Base-by-base conservation (phyloP, 2,888 invertebrate species). In the Epistrophella euchroma region DNA sequence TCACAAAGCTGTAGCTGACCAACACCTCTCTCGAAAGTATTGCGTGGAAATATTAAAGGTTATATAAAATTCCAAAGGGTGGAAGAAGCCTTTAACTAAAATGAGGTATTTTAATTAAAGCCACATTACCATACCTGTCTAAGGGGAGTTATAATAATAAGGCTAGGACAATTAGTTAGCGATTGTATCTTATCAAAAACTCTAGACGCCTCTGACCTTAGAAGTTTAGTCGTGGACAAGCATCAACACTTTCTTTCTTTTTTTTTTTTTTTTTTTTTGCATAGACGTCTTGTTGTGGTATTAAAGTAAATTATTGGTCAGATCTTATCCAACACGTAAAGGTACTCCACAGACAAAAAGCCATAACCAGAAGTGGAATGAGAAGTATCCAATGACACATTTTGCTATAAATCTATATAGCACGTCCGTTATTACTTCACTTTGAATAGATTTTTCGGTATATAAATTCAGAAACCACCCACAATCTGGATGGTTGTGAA, bases 381-480 rank as follows among this genome's bases (percentile, higher is more conserved):
- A 68, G 66, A n/a, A 28, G 77, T 77, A 68, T 82, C 82, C 58
- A 73, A 73, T 83, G 72, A 77, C 82, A 68, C 50, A 66, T 82
- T 60, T 32, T 40, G 43, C 47, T 43, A 72, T 66, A 13, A 50
- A 47, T 72, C 58, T 50, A n/a, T 50, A n/a, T 45, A 66, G 50
- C 77, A 83, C 82, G 82, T 83, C 43, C 73, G 68, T 58, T 76
- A 47, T 45, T n/a, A 22, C 55, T 71, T 19, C 11, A 76, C 11
- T 56, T 64, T 66, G 47, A 13, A 62, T 15, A 64, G 40, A 47
- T 47, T 66, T 17, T n/a, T 9, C n/a, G n/a, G 22, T 71, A 70
- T 82, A 82, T 72, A 77, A 73, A 47, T 73, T 25, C 17, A 28
- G 66, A 50, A 50, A 6, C 45, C 43, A 64, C 45, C 22, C 64